Conservation (phyloP, 2,113 vertebrate genomes). For the Balaenoptera acutorostrata region DNA sequence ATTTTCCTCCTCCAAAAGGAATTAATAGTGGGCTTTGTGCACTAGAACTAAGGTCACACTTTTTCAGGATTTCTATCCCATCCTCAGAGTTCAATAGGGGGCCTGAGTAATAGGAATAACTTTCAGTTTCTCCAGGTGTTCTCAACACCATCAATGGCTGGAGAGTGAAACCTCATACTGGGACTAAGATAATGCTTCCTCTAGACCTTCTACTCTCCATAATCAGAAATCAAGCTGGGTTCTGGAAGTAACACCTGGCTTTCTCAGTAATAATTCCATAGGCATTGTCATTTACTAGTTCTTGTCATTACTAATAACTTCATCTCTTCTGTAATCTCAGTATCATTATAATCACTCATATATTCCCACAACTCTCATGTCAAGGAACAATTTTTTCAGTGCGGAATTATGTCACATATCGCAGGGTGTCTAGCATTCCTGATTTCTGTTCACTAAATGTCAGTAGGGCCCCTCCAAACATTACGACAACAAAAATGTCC, state of each 20-base stretch:
- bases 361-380: background rate
- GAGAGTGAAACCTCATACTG: background rate
- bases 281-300: background rate
- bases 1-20: background rate
- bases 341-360: background rate
- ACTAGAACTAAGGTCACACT: background rate
- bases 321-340: background rate
- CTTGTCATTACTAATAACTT: background rate
- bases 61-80: background rate
- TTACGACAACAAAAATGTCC: background rate
- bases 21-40: background rate
- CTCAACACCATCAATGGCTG: background rate
- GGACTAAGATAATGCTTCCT: background rate
- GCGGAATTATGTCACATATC: background rate
- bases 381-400: background rate
- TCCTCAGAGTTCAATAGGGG: background rate
- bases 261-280: background rate
- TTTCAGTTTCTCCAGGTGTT: background rate
- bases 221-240: background rate
- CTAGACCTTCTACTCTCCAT: background rate
- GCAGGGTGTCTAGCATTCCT: background rate
- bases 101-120: background rate
- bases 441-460: background rate
- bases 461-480: background rate
- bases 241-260: background rate